phyloP scores from a whole-genome alignment of 1,140 invertebrate species.

The Drosophila auraria region DNA sequence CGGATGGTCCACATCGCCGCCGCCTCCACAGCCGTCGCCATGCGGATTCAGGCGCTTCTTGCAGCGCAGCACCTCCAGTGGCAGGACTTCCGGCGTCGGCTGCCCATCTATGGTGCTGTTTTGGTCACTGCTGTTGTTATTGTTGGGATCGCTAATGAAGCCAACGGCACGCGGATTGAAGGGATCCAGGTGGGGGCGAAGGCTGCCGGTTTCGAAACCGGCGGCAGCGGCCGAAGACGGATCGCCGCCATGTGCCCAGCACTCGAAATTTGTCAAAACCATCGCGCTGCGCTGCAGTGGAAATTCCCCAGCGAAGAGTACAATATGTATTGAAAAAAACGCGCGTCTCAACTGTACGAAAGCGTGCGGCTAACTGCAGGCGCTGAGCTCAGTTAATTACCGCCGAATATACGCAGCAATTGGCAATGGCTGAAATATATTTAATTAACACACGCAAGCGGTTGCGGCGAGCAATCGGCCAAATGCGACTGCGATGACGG shows the following conservation, averaged over 20 bases:
- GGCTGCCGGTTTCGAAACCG: constrained; percentile 59
- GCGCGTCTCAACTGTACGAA: constrained; percentile 43
- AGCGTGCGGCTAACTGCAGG: constrained; percentile 45
- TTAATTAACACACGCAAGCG: constrained; percentile 69
- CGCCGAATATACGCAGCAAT: constrained; percentile 65
- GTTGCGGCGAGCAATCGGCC: constrained; percentile 31
- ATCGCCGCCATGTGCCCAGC: constrained; percentile 82
- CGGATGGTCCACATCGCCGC: constrained; percentile 51
- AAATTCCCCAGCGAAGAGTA: constrained; percentile 71
- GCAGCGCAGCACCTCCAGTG: constrained; percentile 51
- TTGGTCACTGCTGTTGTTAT: constrained; percentile 58
- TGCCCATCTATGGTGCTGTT: constrained; percentile 46
- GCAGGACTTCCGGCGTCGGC: constrained; percentile 41
- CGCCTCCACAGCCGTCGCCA: constrained; percentile 12
- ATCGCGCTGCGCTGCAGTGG: constrained; percentile 61
- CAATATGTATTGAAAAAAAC: constrained; percentile 24
- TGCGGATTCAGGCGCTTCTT: constrained; percentile 70
- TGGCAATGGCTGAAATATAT: constrained; percentile 60
- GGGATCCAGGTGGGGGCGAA: constrained; percentile 58
- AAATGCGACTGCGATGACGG: constrained; percentile 63
- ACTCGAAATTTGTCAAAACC: constrained; percentile 84
- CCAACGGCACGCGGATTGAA: constrained; percentile 78
- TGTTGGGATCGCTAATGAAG: constrained; percentile 58
- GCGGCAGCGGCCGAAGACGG: constrained; percentile 29
- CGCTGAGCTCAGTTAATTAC: constrained; percentile 53